phyloP scores from a whole-genome alignment of 2,888 invertebrate species.

The Drosophila affinis region DNA sequence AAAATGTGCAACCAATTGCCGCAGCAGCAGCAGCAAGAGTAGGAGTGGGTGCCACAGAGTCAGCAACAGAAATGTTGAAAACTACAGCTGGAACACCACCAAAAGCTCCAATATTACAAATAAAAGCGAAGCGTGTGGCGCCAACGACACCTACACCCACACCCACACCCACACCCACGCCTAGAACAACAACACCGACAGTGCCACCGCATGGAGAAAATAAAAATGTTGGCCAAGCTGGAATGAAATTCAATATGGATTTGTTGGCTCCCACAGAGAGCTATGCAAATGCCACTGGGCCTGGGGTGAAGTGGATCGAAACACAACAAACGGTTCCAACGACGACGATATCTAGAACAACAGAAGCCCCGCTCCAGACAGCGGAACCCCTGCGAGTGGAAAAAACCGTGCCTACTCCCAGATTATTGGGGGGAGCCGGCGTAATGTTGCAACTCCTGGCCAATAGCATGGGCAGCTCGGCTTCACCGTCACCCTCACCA shows the following conservation, averaged over 20 bases:
- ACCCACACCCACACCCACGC: slow-evolving; percentile 10
- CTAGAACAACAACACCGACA: slow-evolving; percentile 9
- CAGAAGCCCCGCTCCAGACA: slow-evolving; percentile 6
- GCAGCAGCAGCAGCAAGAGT: slow-evolving; percentile 14
- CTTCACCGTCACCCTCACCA: not conserved
- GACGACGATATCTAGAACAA: slow-evolving; percentile 23
- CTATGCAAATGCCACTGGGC: slow-evolving; percentile 34
- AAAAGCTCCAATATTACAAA: slow-evolving; percentile 16
- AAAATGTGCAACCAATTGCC: slow-evolving; percentile 21
- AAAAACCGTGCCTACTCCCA: slow-evolving; percentile 31
- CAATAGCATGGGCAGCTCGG: slow-evolving; percentile 35
- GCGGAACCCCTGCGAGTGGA: not conserved
- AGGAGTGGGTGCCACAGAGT: slow-evolving; percentile 13
- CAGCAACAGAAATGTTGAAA: slow-evolving; percentile 6
- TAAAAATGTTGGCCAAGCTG: slow-evolving; percentile 34
- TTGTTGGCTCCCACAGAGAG: slow-evolving; percentile 30
- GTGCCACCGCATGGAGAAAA: slow-evolving; percentile 23
- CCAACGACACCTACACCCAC: slow-evolving; percentile 8
- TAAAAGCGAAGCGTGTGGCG: slow-evolving; percentile 23
- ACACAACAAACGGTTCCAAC: slow-evolving; percentile 29
- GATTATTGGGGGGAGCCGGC: slow-evolving; percentile 17
- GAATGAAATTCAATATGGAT: slow-evolving; percentile 44
- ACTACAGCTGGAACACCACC: slow-evolving; percentile 10
- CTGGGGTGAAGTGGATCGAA: slow-evolving; percentile 15
- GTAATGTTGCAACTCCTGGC: slow-evolving; percentile 29